These are phyloP conservation scores for Ennomos erosarius DNA, from an alignment of 2,888 invertebrate species.

Conservation along the genomic window DNA sequence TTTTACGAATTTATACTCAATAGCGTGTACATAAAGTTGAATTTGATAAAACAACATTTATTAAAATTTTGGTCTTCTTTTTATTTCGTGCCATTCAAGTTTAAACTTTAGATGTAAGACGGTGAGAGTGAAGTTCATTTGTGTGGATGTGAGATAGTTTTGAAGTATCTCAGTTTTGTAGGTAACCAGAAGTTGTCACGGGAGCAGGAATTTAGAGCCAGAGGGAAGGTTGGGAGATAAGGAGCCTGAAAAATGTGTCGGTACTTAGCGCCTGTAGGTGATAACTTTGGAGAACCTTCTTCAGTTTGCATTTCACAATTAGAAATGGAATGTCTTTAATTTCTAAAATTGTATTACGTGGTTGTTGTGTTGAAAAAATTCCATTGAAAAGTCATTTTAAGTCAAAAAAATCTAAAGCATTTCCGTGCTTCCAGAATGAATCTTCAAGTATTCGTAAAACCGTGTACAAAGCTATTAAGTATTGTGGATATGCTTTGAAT, in stretches of 20 bases:
- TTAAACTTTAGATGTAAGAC: constrained; percentile 6
- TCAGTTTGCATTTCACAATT: too few species aligned
- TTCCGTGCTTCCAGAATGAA: too few species aligned
- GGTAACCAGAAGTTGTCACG: constrained; percentile 23
- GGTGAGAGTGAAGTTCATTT: constrained; percentile 2
- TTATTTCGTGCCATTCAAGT: constrained; percentile 7
- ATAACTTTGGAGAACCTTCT: neutral
- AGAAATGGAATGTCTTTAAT: too few species aligned
- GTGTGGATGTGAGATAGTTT: constrained; percentile 16
- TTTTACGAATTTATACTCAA: constrained; percentile 14
- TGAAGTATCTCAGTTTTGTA: constrained; percentile 21
- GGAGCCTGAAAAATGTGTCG: constrained; percentile 16
- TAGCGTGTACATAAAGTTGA: constrained; percentile 4
- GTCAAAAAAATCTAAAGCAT: too few species aligned
- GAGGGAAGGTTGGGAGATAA: constrained; percentile 25
- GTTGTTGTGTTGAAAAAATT: too few species aligned
- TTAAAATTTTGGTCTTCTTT: neutral
- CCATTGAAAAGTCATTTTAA: too few species aligned
- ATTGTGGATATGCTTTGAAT: neutral
- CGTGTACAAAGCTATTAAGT: neutral
- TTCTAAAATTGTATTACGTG: too few species aligned
- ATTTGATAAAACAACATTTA: neutral
- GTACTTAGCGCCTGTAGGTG: constrained; percentile 11
- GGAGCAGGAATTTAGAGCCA: constrained; percentile 26
- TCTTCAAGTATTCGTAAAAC: too few species aligned